phyloP scores from a whole-genome alignment of 1,140 invertebrate species.

The Pantala flavescens region DNA sequence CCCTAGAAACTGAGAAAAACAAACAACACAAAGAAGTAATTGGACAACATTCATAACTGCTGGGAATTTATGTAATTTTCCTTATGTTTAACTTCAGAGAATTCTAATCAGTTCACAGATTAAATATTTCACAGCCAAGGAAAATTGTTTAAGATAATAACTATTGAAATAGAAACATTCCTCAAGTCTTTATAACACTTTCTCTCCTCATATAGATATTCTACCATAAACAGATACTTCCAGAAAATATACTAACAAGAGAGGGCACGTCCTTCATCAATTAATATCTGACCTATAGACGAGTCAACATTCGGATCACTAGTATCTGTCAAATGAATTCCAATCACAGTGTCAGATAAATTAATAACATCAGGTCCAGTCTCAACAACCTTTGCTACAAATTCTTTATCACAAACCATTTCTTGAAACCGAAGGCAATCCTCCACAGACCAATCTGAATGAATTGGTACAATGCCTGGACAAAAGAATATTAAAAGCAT shows the following conservation, averaged over 20 bases:
- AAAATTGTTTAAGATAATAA: too few relatives aligned
- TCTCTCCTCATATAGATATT: too few relatives aligned
- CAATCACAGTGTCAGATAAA: conserved; percentile 37
- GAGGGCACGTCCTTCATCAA: background rate
- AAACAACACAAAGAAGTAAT: too few relatives aligned
- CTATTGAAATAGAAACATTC: too few relatives aligned
- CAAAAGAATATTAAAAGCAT: conserved; percentile 21
- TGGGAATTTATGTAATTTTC: too few relatives aligned
- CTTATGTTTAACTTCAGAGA: too few relatives aligned
- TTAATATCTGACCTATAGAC: background rate
- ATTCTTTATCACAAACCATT: conserved; percentile 42
- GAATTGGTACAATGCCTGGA: conserved; percentile 42
- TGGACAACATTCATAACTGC: too few relatives aligned
- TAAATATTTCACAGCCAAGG: too few relatives aligned
- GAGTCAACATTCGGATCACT: conserved; percentile 22
- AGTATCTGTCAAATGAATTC: conserved; percentile 44
- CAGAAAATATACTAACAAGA: background rate
- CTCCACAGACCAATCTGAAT: conserved; percentile 45
- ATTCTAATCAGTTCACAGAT: too few relatives aligned
- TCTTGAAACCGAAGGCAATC: conserved; percentile 46
- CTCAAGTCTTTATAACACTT: too few relatives aligned
- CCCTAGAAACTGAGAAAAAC: too few relatives aligned
- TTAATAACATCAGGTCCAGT: conserved; percentile 37
- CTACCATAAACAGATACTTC: too few relatives aligned
- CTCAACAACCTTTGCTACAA: conserved; percentile 42